Evolutionary conservation across 1,140 invertebrate genomes (phyloP).

Genomic region (Cheumatopsyche charites): DNA sequence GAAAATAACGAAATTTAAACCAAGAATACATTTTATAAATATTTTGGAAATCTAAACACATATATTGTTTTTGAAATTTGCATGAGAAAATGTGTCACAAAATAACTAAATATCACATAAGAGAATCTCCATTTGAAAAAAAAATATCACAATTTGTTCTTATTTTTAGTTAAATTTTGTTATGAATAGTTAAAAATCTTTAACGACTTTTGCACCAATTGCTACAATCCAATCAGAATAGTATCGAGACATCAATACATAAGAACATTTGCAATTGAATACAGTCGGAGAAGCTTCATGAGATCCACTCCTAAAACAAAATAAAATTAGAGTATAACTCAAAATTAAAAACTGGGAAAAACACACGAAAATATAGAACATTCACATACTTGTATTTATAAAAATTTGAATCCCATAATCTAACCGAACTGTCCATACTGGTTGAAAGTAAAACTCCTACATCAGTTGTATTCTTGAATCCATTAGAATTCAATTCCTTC

Average conservation of each 20-base stretch:
- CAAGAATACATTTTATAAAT: too few relatives aligned
- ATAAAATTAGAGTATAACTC: constrained; percentile 1
- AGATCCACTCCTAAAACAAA: constrained; percentile 54
- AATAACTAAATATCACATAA: background rate
- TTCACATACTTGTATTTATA: constrained; percentile 58
- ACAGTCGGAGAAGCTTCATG: constrained; percentile 55
- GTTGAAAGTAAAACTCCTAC: constrained; percentile 57
- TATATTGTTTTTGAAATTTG: too few relatives aligned
- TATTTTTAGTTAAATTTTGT: background rate
- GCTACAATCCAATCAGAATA: constrained; percentile 60
- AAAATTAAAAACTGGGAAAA: constrained; percentile 16
- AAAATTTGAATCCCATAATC: constrained; percentile 55
- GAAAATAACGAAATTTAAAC: too few relatives aligned
- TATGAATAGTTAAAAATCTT: background rate
- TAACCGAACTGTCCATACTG: constrained; percentile 59
- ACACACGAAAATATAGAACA: too few relatives aligned
- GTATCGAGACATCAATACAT: constrained; percentile 59
- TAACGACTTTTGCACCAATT: constrained; percentile 52
- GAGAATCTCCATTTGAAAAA: background rate
- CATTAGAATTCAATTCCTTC: constrained; percentile 32
- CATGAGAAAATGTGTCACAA: too few relatives aligned
- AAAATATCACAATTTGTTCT: background rate
- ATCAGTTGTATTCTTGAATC: constrained; percentile 45
- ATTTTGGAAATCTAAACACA: too few relatives aligned
- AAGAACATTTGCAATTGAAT: constrained; percentile 60